A percentile compares a stretch with the other conserved stretches of the same genome.
phyloP scores from a whole-genome alignment of 2,888 invertebrate genomes.

The Cantharis rufa region DNA sequence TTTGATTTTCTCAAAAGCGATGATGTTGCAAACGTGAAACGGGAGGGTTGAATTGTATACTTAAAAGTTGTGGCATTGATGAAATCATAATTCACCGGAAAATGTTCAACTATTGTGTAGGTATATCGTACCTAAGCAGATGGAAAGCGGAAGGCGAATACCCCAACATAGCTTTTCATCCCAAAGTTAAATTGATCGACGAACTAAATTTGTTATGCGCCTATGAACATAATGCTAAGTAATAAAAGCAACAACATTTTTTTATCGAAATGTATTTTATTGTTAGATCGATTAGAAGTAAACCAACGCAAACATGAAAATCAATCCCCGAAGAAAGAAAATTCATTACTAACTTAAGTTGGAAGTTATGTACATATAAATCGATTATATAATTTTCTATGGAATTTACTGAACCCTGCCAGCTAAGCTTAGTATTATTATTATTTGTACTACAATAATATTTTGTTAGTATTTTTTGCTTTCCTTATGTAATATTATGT shows the following conservation, averaged over 20 bases:
- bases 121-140: background rate
- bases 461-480: background rate
- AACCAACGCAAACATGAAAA: background rate
- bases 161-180: background rate
- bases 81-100: constrained; percentile 1
- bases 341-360: background rate
- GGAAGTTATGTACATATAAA: background rate
- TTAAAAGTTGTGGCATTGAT: constrained; percentile 15
- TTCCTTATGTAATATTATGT: background rate
- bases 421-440: background rate
- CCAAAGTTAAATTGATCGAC: background rate
- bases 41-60: constrained; percentile 9
- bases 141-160: background rate
- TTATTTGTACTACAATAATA: background rate
- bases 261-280: background rate
- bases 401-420: background rate
- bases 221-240: background rate
- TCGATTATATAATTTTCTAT: background rate
- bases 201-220: background rate
- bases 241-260: background rate
- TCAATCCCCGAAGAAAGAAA: background rate
- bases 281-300: background rate
- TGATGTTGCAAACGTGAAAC: background rate
- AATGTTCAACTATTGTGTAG: background rate
- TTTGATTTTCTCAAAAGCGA: background rate